These are phyloP conservation scores for Cranoglanis bouderius DNA, from an alignment of 2,113 vertebrate genomes.

Conservation along the genomic window DNA sequence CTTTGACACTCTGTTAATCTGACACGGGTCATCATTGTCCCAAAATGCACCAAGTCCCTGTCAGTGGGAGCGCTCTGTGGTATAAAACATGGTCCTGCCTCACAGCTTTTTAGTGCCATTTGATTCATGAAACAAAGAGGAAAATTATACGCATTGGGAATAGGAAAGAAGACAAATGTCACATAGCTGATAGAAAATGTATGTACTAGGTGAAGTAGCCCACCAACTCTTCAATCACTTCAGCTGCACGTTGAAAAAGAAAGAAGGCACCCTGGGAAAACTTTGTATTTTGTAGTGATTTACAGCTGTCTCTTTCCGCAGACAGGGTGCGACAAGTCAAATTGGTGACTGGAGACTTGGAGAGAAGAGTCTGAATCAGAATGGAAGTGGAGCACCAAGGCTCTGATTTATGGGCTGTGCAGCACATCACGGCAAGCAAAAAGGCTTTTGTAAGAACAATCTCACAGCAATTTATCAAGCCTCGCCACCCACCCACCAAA, in stretches of 20 bases:
- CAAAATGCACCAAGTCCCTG: conserved; percentile 55
- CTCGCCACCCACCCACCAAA: conserved; percentile 25
- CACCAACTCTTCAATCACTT: conserved; percentile 55
- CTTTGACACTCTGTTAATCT: conserved; percentile 53
- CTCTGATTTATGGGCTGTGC: conserved; percentile 73
- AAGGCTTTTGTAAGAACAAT: conserved; percentile 68
- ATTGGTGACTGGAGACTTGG: conserved; percentile 42
- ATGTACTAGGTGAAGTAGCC: conserved; percentile 31
- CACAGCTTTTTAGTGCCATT: conserved; percentile 48
- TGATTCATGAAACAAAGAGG: conserved; percentile 68
- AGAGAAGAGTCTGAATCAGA: conserved; percentile 43
- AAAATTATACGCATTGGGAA: conserved; percentile 58
- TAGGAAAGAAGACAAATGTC: conserved; percentile 55
- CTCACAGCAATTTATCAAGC: conserved; percentile 72
- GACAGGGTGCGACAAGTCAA: conserved; percentile 12
- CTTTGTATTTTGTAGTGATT: conserved; percentile 39
- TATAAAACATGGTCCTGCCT: conserved; percentile 51
- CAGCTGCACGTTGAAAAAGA: conserved; percentile 37
- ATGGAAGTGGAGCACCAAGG: conserved; percentile 38
- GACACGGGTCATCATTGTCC: conserved; percentile 54
- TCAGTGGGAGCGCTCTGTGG: conserved; percentile 51
- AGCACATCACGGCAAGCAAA: conserved; percentile 30
- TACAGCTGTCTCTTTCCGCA: conserved; percentile 53
- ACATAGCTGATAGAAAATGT: conserved; percentile 51
- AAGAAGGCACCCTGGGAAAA: conserved; percentile 25